phyloP scores from a whole-genome alignment of 64 coral and sea anemone genomes.

The Catalaphyllia jardinei region DNA sequence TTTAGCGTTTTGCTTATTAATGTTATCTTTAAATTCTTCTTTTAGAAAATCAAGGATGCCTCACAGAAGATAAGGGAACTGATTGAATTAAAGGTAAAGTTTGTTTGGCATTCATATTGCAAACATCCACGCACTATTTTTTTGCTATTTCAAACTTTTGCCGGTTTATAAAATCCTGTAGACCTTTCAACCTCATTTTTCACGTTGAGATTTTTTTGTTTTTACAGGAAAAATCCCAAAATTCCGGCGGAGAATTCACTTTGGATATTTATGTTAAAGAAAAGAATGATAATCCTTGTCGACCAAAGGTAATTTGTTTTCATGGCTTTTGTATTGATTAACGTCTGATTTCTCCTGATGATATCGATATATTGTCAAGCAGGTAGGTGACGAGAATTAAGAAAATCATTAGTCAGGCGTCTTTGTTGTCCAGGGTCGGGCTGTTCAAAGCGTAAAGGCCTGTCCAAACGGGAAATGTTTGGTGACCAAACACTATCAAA shows the following conservation, averaged over 20 bases:
- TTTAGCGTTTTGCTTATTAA: neutral
- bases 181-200: no score
- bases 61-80: constrained; percentile 18
- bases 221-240: neutral
- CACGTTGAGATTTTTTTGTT: no score
- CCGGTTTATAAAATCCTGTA: no score
- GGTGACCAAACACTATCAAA: no score
- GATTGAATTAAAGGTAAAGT: neutral
- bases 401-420: no score
- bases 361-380: neutral
- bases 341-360: neutral
- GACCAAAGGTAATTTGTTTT: constrained; percentile 19
- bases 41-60: constrained; percentile 7
- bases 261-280: constrained; percentile 69
- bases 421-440: no score
- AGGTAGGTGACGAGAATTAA: no score
- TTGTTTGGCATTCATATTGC: neutral
- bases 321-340: neutral
- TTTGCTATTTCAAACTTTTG: no score
- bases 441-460: no score
- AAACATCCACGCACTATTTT: neutral
- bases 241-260: constrained; percentile 42
- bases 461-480: no score
- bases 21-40: neutral
- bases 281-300: constrained; percentile 57